These are phyloP conservation scores for Ophraella communa DNA, from an alignment of 2,888 invertebrate genomes.

Conservation along the genomic window DNA sequence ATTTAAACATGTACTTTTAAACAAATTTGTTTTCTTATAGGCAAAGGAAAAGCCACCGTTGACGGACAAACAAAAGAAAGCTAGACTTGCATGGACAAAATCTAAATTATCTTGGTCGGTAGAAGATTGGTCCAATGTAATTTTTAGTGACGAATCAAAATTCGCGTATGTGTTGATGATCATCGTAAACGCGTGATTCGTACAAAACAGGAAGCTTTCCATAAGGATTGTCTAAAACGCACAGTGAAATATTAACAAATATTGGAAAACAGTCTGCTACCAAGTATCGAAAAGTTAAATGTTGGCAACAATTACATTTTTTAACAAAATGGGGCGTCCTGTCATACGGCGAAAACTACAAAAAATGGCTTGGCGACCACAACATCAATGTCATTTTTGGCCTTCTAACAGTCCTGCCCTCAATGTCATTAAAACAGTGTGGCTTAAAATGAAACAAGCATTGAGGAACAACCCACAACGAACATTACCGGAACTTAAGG, in stretches of 20 bases:
- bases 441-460: too few species aligned
- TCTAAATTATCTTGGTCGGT: constrained; percentile 1
- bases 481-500: too few species aligned
- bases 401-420: constrained; percentile 5
- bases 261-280: constrained; percentile 4
- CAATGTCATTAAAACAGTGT: not conserved
- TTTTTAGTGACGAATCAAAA: not conserved
- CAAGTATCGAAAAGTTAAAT: constrained; percentile 8
- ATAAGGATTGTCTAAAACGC: too few species aligned
- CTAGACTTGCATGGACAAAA: not conserved
- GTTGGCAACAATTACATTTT: not conserved
- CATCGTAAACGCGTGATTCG: not conserved
- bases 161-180: not conserved
- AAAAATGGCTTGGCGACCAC: constrained; percentile 6
- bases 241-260: too few species aligned
- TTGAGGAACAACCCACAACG: too few species aligned
- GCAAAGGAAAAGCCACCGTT: constrained; percentile 1
- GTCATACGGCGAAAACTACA: constrained; percentile 7
- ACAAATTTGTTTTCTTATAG: not conserved
- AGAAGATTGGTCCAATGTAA: constrained; percentile 1
- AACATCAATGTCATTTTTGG: constrained; percentile 9
- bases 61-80: not conserved
- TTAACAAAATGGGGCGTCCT: not conserved
- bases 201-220: not conserved
- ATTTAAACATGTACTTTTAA: not conserved